phyloP scores from a whole-genome alignment of 1,140 invertebrate species.

The Oscheius sp. region DNA sequence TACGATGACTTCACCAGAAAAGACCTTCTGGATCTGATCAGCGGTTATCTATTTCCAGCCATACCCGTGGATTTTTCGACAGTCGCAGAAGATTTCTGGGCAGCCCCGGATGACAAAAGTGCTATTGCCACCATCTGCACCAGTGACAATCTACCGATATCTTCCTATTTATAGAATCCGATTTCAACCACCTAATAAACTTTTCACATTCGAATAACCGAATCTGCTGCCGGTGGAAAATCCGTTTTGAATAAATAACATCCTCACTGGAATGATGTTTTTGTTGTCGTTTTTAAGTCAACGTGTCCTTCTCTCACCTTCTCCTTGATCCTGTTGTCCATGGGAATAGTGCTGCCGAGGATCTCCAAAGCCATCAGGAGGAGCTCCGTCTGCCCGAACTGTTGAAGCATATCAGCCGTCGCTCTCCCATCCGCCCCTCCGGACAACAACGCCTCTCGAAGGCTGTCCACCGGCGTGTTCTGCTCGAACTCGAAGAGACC shows the following conservation, averaged over 20 bases:
- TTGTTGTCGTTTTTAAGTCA: background rate
- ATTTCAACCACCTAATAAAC: too few relatives aligned
- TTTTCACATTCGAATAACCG: too few relatives aligned
- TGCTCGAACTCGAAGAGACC: slow-evolving; percentile 47
- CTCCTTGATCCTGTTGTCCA: slow-evolving; percentile 20
- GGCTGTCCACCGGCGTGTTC: slow-evolving; percentile 41
- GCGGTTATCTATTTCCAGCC: too few relatives aligned
- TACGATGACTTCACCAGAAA: too few relatives aligned
- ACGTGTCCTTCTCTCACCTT: slow-evolving; percentile 18
- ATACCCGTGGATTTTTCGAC: too few relatives aligned
- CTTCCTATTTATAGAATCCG: too few relatives aligned
- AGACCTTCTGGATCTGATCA: too few relatives aligned
- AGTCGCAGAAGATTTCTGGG: too few relatives aligned
- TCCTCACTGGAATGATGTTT: background rate
- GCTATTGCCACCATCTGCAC: too few relatives aligned
- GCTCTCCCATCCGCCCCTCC: slow-evolving; percentile 20
- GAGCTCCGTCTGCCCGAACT: slow-evolving; percentile 15
- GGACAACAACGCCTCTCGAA: slow-evolving; percentile 28
- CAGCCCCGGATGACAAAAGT: too few relatives aligned
- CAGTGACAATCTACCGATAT: too few relatives aligned
- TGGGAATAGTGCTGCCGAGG: background rate
- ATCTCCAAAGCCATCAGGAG: slow-evolving; percentile 17
- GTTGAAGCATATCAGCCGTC: slow-evolving; percentile 4
- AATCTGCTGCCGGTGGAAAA: too few relatives aligned
- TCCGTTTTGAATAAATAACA: background rate